Conservation (phyloP, 2,797 vertebrate species). For the Syndactyla subalaris region DNA sequence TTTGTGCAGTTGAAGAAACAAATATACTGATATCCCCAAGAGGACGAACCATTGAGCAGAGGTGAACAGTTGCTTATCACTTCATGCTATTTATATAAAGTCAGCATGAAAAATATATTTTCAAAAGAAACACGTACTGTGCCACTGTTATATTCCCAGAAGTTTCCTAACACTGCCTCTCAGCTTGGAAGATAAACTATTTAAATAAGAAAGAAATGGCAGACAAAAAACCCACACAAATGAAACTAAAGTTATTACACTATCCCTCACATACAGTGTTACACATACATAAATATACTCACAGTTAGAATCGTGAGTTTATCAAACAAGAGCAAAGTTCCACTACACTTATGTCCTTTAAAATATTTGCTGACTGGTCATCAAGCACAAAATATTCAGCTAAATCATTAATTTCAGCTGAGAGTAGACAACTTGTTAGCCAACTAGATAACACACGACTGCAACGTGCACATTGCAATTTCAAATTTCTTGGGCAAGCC, state of each 20-base stretch:
- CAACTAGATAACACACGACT: neutral
- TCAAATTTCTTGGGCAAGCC: neutral
- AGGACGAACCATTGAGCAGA: neutral
- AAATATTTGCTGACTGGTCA: neutral
- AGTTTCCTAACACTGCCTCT: neutral
- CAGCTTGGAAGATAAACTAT: neutral
- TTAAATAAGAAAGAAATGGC: neutral
- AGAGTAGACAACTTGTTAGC: neutral
- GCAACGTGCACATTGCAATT: neutral
- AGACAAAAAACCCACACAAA: neutral
- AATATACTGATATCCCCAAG: neutral
- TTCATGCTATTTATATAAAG: neutral
- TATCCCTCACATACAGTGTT: neutral
- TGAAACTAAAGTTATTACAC: neutral
- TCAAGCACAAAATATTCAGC: neutral
- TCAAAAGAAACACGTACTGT: neutral
- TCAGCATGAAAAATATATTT: neutral
- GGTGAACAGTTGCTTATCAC: neutral
- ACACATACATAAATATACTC: neutral
- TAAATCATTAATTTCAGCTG: neutral
- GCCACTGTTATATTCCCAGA: neutral
- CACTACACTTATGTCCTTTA: neutral
- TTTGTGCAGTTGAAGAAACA: neutral
- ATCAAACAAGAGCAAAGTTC: neutral
- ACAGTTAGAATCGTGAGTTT: neutral